A percentile compares a stretch with the other conserved stretches of the same genome.
phyloP scores from a whole-genome alignment of 2,113 vertebrate genomes.

The Nerophis ophidion region DNA sequence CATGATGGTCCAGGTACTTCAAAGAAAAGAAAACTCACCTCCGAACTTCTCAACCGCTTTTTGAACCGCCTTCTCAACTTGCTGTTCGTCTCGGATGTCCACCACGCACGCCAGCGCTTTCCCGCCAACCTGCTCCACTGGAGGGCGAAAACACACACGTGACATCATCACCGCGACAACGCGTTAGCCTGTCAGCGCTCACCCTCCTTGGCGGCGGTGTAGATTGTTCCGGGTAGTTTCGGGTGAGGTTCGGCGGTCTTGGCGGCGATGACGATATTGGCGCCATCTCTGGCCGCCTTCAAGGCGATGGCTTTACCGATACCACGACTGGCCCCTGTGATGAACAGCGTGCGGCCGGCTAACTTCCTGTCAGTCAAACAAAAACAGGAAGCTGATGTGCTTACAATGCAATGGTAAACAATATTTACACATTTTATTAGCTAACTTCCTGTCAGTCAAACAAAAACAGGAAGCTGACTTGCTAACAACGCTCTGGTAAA shows the following conservation, averaged over 20 bases:
- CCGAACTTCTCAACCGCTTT: constrained; percentile 86
- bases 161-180: neutral
- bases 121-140: constrained; percentile 89
- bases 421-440: no score
- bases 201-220: constrained; percentile 90
- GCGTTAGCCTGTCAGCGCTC: constrained; percentile 24
- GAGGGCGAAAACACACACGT: neutral
- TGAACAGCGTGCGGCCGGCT: constrained; percentile 88
- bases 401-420: neutral
- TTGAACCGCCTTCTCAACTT: constrained; percentile 80
- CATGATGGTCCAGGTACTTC: neutral
- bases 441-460: no score
- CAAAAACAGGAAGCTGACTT: no score
- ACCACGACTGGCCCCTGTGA: constrained; percentile 92
- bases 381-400: neutral
- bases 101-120: constrained; percentile 87
- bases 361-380: constrained; percentile 73
- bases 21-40: constrained; percentile 63
- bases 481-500: no score
- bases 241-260: constrained; percentile 86
- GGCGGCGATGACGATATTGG: constrained; percentile 90
- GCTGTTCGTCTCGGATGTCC: constrained; percentile 89
- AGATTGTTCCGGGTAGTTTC: constrained; percentile 90
- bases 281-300: constrained; percentile 92
- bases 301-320: constrained; percentile 96